Base-by-base conservation (phyloP, 2,888 invertebrate genomes). In the Lasius fuliginosus region DNA sequence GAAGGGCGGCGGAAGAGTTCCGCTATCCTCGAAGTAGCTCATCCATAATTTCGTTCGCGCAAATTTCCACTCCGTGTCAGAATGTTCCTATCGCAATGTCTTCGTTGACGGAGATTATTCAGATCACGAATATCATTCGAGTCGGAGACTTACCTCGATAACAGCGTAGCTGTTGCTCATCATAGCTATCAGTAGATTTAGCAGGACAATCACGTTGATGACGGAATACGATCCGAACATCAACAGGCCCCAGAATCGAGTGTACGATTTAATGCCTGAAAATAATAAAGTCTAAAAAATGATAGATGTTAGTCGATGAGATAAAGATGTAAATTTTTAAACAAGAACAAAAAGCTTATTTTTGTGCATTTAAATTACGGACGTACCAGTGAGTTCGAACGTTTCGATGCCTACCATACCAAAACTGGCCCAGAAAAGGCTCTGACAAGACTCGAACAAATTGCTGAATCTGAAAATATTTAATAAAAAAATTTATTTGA, bases 141-240 rank as follows among this genome's bases (percentile, higher is more conserved):
- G n/a, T 46, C 18, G 3, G 9, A 46, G 9, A 6, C 27, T 97
- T 95, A 99, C 99, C 94, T 97, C 97, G 93, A 99, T 99, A 95
- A 97, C 97, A 69, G 98, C 97, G 94, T 98, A 99, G 1, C 99
- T 99, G 95, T 99, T 99, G 92, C 98, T 98, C 99, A 99, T 99
- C 99, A 99, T 99, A 90, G 99, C 99, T 93, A 99, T 99, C 88
- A 99, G 97, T 85, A 99, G 97, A 95, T 99, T 99, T 90, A 99
- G 95, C 60, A 99, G 95, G 18, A 99, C 99, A 93, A 99, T 98
- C 89, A 99, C 98, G 94, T 99, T 98, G 95, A 99, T 99, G 89
- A 98, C 98, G 88, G 98, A 98, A 95, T 99, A 99, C 0, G 98
- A 98, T 3, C 99, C 99, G 94, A 99, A 99, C 98, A 99, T 99